Percentiles rank a stretch among this genome's conserved stretches.
Evolutionary conservation across 1,140 invertebrate genomes (phyloP).

Genomic region (Ips typographus): DNA sequence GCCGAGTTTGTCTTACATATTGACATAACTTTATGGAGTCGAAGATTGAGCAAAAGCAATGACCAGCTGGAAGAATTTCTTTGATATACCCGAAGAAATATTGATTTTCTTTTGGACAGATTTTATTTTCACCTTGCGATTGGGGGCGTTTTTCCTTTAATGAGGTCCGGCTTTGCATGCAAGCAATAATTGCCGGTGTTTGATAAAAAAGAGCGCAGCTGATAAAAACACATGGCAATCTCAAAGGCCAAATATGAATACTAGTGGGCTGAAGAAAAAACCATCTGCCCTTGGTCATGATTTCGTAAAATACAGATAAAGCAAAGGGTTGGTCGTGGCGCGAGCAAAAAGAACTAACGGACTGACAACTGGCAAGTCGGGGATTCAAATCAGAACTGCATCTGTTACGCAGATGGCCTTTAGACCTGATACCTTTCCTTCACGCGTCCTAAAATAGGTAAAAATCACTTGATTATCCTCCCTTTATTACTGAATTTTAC

Average conservation of each 20-base stretch:
- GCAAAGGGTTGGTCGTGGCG: slow-evolving; percentile 42
- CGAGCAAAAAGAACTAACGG: slow-evolving; percentile 46
- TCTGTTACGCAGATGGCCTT: slow-evolving; percentile 49
- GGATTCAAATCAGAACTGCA: slow-evolving; percentile 49
- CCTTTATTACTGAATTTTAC: slow-evolving; percentile 34
- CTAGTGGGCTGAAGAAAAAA: slow-evolving; percentile 34
- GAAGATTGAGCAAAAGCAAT: neutral
- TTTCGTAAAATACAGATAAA: slow-evolving; percentile 49
- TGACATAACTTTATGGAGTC: neutral
- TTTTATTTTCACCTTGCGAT: neutral
- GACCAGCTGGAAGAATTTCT: neutral
- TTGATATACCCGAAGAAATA: neutral
- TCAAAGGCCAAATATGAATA: slow-evolving; percentile 40
- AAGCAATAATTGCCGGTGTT: too few species aligned
- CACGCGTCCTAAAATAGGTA: slow-evolving; percentile 38
- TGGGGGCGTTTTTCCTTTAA: neutral
- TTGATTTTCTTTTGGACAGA: neutral
- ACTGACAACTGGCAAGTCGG: slow-evolving; percentile 43
- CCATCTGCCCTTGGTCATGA: slow-evolving; percentile 49
- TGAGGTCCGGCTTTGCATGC: too few species aligned
- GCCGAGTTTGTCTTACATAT: neutral
- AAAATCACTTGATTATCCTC: slow-evolving; percentile 42
- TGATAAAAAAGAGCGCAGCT: slow-evolving; percentile 39
- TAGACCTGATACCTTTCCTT: slow-evolving; percentile 43
- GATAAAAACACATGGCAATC: slow-evolving; percentile 47